Base-by-base conservation (phyloP, 2,797 vertebrate genomes). In the Sebastes vulpes region DNA sequence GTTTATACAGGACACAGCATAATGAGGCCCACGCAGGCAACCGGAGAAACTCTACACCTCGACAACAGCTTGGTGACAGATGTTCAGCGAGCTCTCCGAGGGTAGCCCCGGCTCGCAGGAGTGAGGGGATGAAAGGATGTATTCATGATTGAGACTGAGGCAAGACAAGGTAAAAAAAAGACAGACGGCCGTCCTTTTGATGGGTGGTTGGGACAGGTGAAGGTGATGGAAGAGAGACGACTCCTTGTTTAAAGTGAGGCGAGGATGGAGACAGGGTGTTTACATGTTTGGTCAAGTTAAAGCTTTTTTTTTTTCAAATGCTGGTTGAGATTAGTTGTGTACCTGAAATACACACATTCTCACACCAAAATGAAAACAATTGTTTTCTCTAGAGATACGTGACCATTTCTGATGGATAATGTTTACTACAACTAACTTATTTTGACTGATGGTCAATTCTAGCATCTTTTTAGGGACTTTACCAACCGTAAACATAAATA, bases 11-110 rank as follows among this genome's bases (percentile, higher is more conserved):
- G 94, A 89, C 83, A 92, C 92, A 84, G 91, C 84, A 90, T 92
- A 96, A 88, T 87, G 76, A 88, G 75, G 83, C 75, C 71, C 65
- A 57, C 3, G 54, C 75, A 81, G 72, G 57, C 69, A 46, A 57
- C 89, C 58, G 21, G 58, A 90, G 88, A 95, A 92, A 92, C 59
- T 54, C 64, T 83, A 90, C 96, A 94, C 93, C 93, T 94, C 92
- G 88, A 95, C 91, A 96, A 88, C 90, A 95, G 93, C 94, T 95
- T 94, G 92, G 95, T 79, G 94, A 92, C 91, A 95, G 93, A 95
- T 63, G 54, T 95, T 94, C 92, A 95, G 95, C 89, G 86, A 28
- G 76, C 73, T 92, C 84, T 93, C 79, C 64, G 87, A 95, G 90
- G 96, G 90, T 9, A 90, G 88, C 82, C 35, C 53, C 52, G 2